Conservation (phyloP, 2,888 invertebrate species). For the Tetranychus truncatus region DNA sequence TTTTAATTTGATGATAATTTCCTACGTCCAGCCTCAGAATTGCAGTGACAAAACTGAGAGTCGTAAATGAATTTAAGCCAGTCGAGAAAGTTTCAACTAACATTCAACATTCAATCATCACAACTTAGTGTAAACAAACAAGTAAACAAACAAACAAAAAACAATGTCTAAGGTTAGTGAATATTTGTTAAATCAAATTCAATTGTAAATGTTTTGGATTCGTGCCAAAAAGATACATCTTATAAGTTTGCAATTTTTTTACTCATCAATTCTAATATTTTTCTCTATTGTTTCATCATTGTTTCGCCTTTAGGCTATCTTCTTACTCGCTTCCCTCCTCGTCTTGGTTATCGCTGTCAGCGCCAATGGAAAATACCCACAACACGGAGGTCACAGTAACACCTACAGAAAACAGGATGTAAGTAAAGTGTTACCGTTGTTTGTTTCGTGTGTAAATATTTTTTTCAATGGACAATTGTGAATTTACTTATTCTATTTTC, state of each 20-base stretch:
- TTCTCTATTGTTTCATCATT: background rate
- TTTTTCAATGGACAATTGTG: background rate
- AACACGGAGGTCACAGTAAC: constrained; percentile 21
- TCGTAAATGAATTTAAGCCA: background rate
- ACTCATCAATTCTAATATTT: too few species aligned
- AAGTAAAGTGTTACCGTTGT: background rate
- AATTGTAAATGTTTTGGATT: too few species aligned
- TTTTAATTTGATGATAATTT: too few species aligned
- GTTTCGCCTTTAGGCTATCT: background rate
- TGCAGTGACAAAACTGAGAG: too few species aligned
- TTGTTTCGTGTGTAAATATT: background rate
- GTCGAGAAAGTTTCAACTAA: background rate
- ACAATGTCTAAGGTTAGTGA: background rate
- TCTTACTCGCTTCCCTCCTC: constrained; percentile 13
- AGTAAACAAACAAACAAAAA: background rate
- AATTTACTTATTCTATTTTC: background rate
- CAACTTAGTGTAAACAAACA: background rate
- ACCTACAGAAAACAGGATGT: constrained; percentile 23
- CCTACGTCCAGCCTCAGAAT: too few species aligned
- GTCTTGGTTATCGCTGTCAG: constrained; percentile 8
- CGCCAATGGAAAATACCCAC: constrained; percentile 4
- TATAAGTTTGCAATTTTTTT: too few species aligned
- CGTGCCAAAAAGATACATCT: too few species aligned
- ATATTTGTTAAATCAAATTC: background rate
- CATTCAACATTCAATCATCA: background rate